Evolutionary conservation across 2,888 invertebrate species (phyloP), one percentile per base, ranked within the genome.

Genomic region (Pseudoips prasinana): DNA sequence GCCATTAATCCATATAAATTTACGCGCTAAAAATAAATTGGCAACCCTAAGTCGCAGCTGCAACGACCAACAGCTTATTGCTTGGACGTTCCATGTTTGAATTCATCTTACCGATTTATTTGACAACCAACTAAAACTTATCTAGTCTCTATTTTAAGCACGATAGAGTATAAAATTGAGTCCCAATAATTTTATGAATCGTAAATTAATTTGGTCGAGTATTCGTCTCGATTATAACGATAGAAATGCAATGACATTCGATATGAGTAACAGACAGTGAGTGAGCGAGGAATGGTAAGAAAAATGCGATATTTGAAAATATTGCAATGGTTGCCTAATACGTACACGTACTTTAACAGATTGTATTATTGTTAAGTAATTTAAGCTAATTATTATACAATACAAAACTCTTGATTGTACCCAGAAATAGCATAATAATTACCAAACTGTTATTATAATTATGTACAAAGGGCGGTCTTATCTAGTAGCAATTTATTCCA

Each of bases 31-130:
- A 84, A 74, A 84, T 84, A 85, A 69, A 57, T 75, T 82, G 81
- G 73, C 84, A 86, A 64, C 85, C 86, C 84, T 85, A 70, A 57
- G 50, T 53, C 72, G 74, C 86, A 86, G 86, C 85, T 86, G 86
- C 80, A 75, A 47, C 62, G 54, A 50, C 74, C 75, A 74, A 80
- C 83, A 83, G 74, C 81, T 79, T 82, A 81, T 79, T 73, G 73
- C 78, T 76, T 66, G 77, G 73, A 74, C 74, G 64, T 67, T 68
- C 58, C 46, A 54, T 64, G 75, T 72, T 74, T 69, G 66, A 74
- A 75, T 70, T 73, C 69, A 60, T 60, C 57, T 61, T 41, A 53
- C 72, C 64, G 69, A 60, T 42, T 54, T 56, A 59, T 50, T 51
- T 39, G 49, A 31, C 51, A 30, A 33, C 33, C n/a, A 31, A 44